phyloP scores from a whole-genome alignment of 2,888 invertebrate genomes.

The Aplocera efformata region DNA sequence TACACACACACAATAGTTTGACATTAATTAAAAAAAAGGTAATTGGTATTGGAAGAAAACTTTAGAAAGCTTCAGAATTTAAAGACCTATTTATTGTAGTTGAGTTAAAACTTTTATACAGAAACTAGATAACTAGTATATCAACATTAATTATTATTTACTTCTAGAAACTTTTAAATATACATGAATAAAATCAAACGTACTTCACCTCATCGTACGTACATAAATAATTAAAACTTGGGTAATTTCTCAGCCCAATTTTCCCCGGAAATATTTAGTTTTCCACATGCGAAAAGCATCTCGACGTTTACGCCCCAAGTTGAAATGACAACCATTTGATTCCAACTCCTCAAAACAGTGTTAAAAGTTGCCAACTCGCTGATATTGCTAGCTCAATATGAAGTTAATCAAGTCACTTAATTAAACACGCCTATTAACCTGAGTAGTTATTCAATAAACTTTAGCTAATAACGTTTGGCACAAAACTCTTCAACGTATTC shows the following conservation, averaged over 20 bases:
- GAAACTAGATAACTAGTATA: too few species aligned
- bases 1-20: too few species aligned
- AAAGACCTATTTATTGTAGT: too few species aligned
- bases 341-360: slow-evolving; percentile 21
- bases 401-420: slow-evolving; percentile 35
- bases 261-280: slow-evolving; percentile 6
- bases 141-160: too few species aligned
- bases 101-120: too few species aligned
- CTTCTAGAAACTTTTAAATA: too few species aligned
- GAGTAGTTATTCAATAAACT: slow-evolving; percentile 39
- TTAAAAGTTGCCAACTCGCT: slow-evolving; percentile 25
- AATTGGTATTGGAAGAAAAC: too few species aligned
- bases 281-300: background rate
- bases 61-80: too few species aligned
- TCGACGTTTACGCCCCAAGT: slow-evolving; percentile 15
- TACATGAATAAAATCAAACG: too few species aligned
- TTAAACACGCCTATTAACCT: slow-evolving; percentile 34
- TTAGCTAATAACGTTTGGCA: slow-evolving; percentile 47
- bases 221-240: background rate
- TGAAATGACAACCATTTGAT: slow-evolving; percentile 20
- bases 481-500: slow-evolving; percentile 42
- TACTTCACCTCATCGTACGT: too few species aligned
- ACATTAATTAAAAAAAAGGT: too few species aligned
- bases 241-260: slow-evolving; percentile 1
- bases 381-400: slow-evolving; percentile 30